Conservation (phyloP, 2,888 invertebrate genomes). For the Nomada fabriciana region DNA sequence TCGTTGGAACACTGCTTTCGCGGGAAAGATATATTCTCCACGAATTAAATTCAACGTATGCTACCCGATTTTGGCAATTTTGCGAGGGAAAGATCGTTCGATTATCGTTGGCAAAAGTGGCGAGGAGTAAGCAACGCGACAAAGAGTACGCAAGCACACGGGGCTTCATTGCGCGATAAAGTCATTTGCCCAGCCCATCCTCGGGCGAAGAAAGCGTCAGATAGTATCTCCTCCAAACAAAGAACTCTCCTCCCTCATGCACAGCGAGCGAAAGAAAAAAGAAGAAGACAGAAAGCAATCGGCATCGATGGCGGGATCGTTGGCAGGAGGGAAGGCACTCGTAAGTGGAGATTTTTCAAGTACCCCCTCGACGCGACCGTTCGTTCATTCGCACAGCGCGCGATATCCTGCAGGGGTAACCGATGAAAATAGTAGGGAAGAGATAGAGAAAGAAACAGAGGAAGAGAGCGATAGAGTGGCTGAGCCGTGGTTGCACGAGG, state of each 20-base stretch:
- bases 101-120: too few relatives aligned
- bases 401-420: conserved; percentile 75
- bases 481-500: conserved; percentile 59
- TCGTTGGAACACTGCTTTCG: neutral
- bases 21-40: too few relatives aligned
- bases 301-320: conserved; percentile 47
- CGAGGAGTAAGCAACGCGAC: too few relatives aligned
- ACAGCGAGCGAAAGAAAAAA: neutral
- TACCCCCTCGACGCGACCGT: conserved; percentile 78
- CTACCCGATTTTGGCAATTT: too few relatives aligned
- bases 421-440: conserved; percentile 62
- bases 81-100: too few relatives aligned
- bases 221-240: conserved; percentile 19
- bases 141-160: neutral
- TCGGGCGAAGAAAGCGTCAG: neutral
- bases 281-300: conserved; percentile 19
- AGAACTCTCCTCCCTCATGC: neutral
- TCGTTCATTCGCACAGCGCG: conserved; percentile 78
- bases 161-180: neutral
- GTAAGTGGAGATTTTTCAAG: conserved; percentile 75
- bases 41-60: too few relatives aligned
- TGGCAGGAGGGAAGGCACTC: conserved; percentile 61
- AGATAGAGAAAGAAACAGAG: conserved; percentile 16
- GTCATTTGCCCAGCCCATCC: conserved; percentile 5
- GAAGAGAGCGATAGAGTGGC: conserved; percentile 45